Base-by-base conservation (phyloP, 2,113 vertebrate species). In the Pteruthius melanotis region DNA sequence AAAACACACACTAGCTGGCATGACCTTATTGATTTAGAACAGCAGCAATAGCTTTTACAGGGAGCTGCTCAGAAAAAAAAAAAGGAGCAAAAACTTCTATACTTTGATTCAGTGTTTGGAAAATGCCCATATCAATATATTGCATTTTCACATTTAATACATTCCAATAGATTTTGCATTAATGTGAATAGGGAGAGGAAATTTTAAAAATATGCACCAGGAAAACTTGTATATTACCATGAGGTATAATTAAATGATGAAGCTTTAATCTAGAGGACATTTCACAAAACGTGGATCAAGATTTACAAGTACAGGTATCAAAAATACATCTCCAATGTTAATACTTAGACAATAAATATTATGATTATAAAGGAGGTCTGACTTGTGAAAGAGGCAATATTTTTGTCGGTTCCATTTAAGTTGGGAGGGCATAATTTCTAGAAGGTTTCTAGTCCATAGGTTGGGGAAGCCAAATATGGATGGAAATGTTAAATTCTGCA, bases 1-100 rank as follows among this genome's bases (percentile, higher is more conserved):
- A 56, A 91, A 94, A 47, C 35, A 63, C 42, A 31, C 47, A 24
- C 30, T 56, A 40, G 11, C 21, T 78, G 80, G 40, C n/a, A 19
- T 92, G 53, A 83, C 70, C 85, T 82, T 82, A 93, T 45, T 94
- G 92, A 93, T 94, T 94, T 68, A 70, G 47, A 90, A 76, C 91
- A 89, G 40, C 40, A 89, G 47, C 26, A 93, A 60, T 37, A 28
- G 9, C 65, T 79, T 65, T 83, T 40, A 60, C 11, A 81, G 31
- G 15, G 23, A 90, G 20, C 7, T 60, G 15, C 15, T 93, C 22
- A 75, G 85, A 92, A 57, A 57, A 90, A 57, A 90, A 42, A 50
- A 42, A 50, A 50, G 7, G 35, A 87, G 52, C 16, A 61, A 64
- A 16, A 81, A 37, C 85, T 44, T 54, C 28, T 49, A 40, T 40